Conservation (phyloP, 2,797 vertebrate genomes). For the Ptychadena robeensis region DNA sequence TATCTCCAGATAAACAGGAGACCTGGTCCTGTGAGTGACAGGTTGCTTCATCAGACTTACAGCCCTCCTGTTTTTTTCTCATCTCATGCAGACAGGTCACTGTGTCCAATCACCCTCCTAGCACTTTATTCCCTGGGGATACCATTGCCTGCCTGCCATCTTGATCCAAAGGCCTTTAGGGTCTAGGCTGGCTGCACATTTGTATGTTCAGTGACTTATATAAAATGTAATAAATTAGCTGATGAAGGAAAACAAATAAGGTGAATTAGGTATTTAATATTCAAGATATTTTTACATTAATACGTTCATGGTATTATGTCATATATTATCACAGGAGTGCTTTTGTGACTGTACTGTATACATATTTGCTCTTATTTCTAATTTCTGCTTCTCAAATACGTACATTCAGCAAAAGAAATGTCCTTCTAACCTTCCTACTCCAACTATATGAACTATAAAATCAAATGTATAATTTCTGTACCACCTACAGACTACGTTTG, state of each 20-base stretch:
- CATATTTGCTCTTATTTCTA: no score
- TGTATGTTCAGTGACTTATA: slow-evolving; percentile 67
- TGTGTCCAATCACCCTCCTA: slow-evolving; percentile 75
- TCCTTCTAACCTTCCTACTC: no score
- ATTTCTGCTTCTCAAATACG: no score
- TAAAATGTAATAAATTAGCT: slow-evolving; percentile 67
- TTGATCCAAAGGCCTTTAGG: slow-evolving; percentile 72
- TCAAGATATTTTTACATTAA: no score
- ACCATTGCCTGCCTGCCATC: slow-evolving; percentile 71
- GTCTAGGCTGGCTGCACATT: slow-evolving; percentile 69
- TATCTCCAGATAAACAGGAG: slow-evolving; percentile 15
- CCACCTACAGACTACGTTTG: no score
- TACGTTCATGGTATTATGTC: no score
- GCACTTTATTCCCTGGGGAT: slow-evolving; percentile 70
- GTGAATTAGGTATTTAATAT: slow-evolving; percentile 64
- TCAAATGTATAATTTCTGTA: no score
- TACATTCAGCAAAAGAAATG: no score
- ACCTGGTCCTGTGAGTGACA: slow-evolving; percentile 76
- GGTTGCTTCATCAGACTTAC: slow-evolving; percentile 78
- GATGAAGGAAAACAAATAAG: slow-evolving; percentile 65
- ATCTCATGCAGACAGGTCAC: slow-evolving; percentile 75
- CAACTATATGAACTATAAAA: no score
- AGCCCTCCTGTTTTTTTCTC: slow-evolving; percentile 75
- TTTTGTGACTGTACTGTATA: no score
- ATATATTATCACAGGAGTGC: no score